These are phyloP conservation scores for Lycodopsis pacificus DNA, from an alignment of 2,797 vertebrate species.

Conservation along the genomic window DNA sequence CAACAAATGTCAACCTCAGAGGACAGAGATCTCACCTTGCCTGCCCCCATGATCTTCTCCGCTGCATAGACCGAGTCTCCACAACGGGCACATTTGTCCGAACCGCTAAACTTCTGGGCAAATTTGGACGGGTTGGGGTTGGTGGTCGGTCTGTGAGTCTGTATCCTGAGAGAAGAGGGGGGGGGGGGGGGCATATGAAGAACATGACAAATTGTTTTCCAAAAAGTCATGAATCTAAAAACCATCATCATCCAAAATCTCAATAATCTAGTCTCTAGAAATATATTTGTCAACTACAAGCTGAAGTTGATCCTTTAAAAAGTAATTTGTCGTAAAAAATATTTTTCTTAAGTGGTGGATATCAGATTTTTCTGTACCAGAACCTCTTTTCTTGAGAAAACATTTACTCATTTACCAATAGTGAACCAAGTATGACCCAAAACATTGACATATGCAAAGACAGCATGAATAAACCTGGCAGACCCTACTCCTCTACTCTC, in stretches of 20 bases:
- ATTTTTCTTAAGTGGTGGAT: background rate
- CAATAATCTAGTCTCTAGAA: background rate
- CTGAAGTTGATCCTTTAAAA: background rate
- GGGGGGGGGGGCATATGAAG: background rate
- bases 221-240: no score
- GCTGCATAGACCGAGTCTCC: constrained; percentile 94
- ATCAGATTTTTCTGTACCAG: background rate
- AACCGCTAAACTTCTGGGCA: constrained; percentile 93
- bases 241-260: background rate
- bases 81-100: constrained; percentile 93
- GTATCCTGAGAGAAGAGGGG: constrained; percentile 72
- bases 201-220: background rate
- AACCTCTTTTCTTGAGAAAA: background rate
- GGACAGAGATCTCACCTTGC: constrained; percentile 86
- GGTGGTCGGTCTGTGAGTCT: constrained; percentile 89
- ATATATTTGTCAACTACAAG: background rate
- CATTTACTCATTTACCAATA: constrained; percentile 1
- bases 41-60: constrained; percentile 95
- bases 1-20: background rate
- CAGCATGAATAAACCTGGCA: constrained; percentile 7
- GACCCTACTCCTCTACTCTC: background rate
- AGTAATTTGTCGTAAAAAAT: background rate
- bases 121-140: constrained; percentile 94
- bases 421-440: background rate
- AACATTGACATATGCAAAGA: background rate